These are phyloP conservation scores for Pocillopora damicornis DNA, from an alignment of 64 coral and sea anemone species.

Conservation along the genomic window DNA sequence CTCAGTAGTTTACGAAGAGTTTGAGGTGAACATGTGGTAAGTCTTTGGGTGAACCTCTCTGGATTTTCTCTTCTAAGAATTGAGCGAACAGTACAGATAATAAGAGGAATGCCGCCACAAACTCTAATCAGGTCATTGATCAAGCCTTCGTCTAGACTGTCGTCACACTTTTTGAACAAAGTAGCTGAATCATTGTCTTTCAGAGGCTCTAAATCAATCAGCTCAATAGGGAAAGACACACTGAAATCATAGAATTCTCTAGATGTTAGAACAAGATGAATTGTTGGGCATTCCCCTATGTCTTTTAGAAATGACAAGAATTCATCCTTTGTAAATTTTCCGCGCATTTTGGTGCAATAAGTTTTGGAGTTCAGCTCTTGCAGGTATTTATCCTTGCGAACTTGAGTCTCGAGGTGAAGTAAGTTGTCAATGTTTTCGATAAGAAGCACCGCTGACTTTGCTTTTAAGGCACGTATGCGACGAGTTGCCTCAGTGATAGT, in stretches of 20 bases:
- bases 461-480: conserved; percentile 9
- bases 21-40: not conserved
- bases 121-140: conserved; percentile 9
- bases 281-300: not conserved
- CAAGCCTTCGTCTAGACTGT: not conserved
- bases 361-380: not conserved
- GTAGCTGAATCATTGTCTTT: not conserved
- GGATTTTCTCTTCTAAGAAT: conserved; percentile 11
- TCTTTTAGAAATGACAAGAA: not conserved
- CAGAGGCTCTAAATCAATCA: conserved; percentile 31
- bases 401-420: not conserved
- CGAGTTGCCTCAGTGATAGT: not conserved
- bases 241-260: conserved; percentile 27
- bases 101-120: conserved; percentile 43
- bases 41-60: not conserved
- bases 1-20: not conserved
- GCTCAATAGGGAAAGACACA: not conserved
- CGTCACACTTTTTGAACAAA: conserved; percentile 16
- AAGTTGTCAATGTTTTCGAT: conserved; percentile 46
- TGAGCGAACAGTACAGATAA: conserved; percentile 34
- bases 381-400: not conserved
- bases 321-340: not conserved
- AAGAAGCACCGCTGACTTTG: conserved; percentile 12
- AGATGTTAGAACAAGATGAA: conserved; percentile 47
- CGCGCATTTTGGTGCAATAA: not conserved